Conservation (phyloP, 1,140 invertebrate species). For the Fopius arisanus region DNA sequence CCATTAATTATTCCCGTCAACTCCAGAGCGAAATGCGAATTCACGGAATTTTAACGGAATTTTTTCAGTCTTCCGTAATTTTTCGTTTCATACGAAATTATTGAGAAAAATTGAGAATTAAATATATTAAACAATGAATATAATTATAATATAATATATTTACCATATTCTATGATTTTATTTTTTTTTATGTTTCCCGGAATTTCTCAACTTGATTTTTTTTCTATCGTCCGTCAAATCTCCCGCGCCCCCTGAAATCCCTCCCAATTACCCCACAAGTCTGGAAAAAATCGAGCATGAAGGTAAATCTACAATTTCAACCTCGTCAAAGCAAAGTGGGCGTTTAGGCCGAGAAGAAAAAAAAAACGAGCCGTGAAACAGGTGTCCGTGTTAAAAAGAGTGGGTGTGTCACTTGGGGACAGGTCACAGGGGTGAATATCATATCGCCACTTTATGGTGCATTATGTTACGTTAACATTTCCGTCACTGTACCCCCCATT, state of each 20-base stretch:
- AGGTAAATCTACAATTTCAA: background rate
- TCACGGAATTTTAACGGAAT: too few species aligned
- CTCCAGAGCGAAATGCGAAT: too few species aligned
- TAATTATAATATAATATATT: too few species aligned
- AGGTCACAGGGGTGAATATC: conserved; percentile 45
- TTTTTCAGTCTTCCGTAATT: too few species aligned
- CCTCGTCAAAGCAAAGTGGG: background rate
- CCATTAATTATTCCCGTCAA: too few species aligned
- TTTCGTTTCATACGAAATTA: too few species aligned
- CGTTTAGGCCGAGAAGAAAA: background rate
- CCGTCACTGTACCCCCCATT: conserved; percentile 8
- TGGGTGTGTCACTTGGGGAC: conserved; percentile 40
- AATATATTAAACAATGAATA: too few species aligned
- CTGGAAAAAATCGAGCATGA: background rate
- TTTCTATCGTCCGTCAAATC: too few species aligned
- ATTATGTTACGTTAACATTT: conserved; percentile 39
- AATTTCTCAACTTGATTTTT: too few species aligned
- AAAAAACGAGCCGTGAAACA: conserved; percentile 39
- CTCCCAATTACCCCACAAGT: background rate
- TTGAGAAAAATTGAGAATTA: too few species aligned
- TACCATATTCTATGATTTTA: too few species aligned
- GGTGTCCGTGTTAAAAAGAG: conserved; percentile 45
- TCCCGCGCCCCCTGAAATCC: background rate
- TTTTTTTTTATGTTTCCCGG: too few species aligned
- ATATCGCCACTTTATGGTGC: conserved; percentile 48